A percentile compares a stretch with the other conserved stretches of the same genome.
phyloP scores from a whole-genome alignment of 2,113 vertebrate species.

The Xiphophorus couchianus region DNA sequence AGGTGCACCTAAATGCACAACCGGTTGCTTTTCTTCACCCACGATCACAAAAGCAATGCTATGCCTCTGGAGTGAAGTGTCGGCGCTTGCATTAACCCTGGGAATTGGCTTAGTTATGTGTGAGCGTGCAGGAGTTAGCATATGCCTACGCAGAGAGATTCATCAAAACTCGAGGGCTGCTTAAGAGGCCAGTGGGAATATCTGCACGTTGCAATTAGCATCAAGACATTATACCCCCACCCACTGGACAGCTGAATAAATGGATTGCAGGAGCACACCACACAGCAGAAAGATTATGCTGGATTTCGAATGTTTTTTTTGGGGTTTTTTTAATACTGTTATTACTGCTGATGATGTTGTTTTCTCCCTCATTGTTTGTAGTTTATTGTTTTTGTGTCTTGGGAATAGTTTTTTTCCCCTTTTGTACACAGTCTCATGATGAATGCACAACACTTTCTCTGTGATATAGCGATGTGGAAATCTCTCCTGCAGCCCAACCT shows the following conservation, averaged over 20 bases:
- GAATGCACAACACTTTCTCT: neutral
- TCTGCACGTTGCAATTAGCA: conserved; percentile 75
- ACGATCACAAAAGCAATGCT: conserved; percentile 20
- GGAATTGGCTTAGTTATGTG: conserved; percentile 63
- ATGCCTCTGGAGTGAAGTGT: conserved; percentile 53
- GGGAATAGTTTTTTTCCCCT: neutral
- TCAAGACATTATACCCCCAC: conserved; percentile 76
- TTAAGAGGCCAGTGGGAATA: conserved; percentile 76
- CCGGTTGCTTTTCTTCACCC: conserved; percentile 38
- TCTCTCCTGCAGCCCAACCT: neutral
- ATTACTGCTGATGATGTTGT: conserved; percentile 59
- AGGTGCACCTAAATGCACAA: conserved; percentile 38
- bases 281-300: conserved; percentile 56
- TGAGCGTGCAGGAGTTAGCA: conserved; percentile 54
- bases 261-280: conserved; percentile 56
- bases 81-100: conserved; percentile 62
- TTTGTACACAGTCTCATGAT: neutral
- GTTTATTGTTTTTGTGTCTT: conserved; percentile 42
- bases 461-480: neutral
- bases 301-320: conserved; percentile 23
- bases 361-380: conserved; percentile 38
- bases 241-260: conserved; percentile 76
- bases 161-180: conserved; percentile 70
- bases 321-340: conserved; percentile 27
- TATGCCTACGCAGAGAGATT: conserved; percentile 65